Base-by-base conservation (phyloP, 2,888 invertebrate genomes). In the Coronaproctus castanopsis region DNA sequence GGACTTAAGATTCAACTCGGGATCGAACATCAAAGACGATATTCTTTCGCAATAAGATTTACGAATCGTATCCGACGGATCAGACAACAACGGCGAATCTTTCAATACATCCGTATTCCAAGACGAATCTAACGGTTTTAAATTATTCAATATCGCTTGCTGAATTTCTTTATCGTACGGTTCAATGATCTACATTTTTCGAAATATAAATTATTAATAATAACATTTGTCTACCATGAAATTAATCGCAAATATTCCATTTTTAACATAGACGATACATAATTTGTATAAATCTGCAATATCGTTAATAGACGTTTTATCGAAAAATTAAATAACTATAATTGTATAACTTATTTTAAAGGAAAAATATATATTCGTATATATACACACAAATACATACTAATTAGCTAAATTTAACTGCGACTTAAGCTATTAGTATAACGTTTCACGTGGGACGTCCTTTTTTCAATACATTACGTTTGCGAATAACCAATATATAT, bases 151-250 rank as follows among this genome's bases (percentile, higher is more conserved):
- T 65, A 97, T 95, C 55, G 78, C 76, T 1, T 80, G 75, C 65
- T 95, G 81, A 62, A 99, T 92, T 52, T 80, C 80, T 67, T 83
- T 81, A 70, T 99, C 98, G 64, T 87, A 86, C 0, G 98, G 98
- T 0, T 87, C 72, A 62, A 92, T 84, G 63, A 98, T 95, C 80
- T 97, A 68, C 1, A 67, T 66, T 54, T 55, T 62, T 54, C 57
- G 21, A 55, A 18, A 54, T 20, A 54, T 22, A 54, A 3, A 23
- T 20, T 3, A 20, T 3, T 20, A n/a, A 18, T 21, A 52, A 21
- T 0, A 22, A 54, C 14, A 23, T 54, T 55, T 55, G n/a, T 18
- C 8, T n/a, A 10, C 36, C 3, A 24, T 21, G 1, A 57, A 55
- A 3, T 54, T 14, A 14, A 14, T 18, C 18, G 49, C 18, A 48